Evolutionary conservation across 2,888 invertebrate genomes (phyloP).

Genomic region (Drosophila monieri): DNA sequence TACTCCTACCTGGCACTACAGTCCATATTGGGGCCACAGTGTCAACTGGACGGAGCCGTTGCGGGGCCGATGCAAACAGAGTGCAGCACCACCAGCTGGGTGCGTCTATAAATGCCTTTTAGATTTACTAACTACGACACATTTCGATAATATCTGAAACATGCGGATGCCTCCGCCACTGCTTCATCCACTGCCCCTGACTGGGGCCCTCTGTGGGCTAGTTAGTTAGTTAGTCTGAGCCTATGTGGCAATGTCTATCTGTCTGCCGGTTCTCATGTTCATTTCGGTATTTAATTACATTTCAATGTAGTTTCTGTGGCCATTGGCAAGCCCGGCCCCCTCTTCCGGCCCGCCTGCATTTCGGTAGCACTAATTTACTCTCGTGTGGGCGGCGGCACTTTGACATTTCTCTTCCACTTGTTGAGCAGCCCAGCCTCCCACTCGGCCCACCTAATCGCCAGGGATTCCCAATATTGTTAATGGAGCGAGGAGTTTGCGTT

Average conservation of each 20-base stretch:
- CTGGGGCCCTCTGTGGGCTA: constrained; percentile 1
- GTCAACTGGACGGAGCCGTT: constrained; percentile 65
- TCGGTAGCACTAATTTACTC: constrained; percentile 52
- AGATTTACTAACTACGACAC: constrained; percentile 64
- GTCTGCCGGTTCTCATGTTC: constrained; percentile 53
- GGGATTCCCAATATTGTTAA: constrained; percentile 28
- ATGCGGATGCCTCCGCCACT: constrained; percentile 21
- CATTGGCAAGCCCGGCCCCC: constrained; percentile 7
- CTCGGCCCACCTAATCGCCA: constrained; percentile 17
- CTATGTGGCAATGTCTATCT: constrained; percentile 21
- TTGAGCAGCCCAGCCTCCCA: constrained; percentile 29
- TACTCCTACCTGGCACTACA: background rate
- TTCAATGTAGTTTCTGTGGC: constrained; percentile 65
- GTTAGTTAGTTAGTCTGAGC: background rate
- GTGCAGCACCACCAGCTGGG: constrained; percentile 2
- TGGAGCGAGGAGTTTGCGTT: constrained; percentile 12
- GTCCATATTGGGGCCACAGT: constrained; percentile 50
- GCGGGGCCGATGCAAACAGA: constrained; percentile 50
- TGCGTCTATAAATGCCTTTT: constrained; percentile 63
- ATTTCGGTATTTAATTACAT: constrained; percentile 74
- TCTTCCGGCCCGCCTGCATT: constrained; percentile 37
- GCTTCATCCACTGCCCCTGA: background rate
- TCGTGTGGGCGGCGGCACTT: constrained; percentile 18
- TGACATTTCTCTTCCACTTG: constrained; percentile 48
- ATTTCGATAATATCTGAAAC: constrained; percentile 64